Conservation (phyloP, 2,113 vertebrate species). For the Anas platyrhynchos region DNA sequence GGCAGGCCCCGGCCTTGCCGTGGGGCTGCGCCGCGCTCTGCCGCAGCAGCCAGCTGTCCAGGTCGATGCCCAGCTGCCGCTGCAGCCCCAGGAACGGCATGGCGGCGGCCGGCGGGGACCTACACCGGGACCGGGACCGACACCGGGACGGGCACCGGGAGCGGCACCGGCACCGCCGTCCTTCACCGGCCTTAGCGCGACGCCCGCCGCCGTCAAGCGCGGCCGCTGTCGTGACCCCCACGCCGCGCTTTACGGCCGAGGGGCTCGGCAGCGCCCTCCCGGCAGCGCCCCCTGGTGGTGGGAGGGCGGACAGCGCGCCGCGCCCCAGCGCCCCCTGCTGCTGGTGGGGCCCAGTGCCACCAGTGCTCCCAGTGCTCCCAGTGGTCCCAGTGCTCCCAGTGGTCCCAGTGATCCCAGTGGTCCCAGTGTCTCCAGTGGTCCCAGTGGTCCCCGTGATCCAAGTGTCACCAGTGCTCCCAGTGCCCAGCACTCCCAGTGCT, state of each 20-base stretch:
- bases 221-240: neutral
- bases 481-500: no score
- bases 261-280: fast-evolving
- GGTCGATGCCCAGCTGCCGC: slow-evolving; percentile 78
- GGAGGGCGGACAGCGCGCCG: neutral
- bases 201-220: slow-evolving; percentile 33
- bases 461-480: no score
- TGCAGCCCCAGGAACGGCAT: slow-evolving; percentile 92
- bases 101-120: neutral
- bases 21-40: slow-evolving; percentile 83
- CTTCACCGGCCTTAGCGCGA: slow-evolving; percentile 17
- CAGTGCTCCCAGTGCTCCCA: no score
- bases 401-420: no score
- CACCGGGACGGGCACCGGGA: neutral
- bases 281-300: neutral
- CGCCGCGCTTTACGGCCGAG: neutral
- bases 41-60: slow-evolving; percentile 83
- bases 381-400: no score
- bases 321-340: neutral
- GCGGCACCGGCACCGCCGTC: slow-evolving; percentile 66
- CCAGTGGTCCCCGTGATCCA: no score
- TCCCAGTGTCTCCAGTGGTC: no score
- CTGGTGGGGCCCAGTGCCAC: no score
- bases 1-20: slow-evolving; percentile 74
- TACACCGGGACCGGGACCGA: no score